Conservation (phyloP, 1,140 invertebrate genomes). For the Thaumatotibia leucotreta region DNA sequence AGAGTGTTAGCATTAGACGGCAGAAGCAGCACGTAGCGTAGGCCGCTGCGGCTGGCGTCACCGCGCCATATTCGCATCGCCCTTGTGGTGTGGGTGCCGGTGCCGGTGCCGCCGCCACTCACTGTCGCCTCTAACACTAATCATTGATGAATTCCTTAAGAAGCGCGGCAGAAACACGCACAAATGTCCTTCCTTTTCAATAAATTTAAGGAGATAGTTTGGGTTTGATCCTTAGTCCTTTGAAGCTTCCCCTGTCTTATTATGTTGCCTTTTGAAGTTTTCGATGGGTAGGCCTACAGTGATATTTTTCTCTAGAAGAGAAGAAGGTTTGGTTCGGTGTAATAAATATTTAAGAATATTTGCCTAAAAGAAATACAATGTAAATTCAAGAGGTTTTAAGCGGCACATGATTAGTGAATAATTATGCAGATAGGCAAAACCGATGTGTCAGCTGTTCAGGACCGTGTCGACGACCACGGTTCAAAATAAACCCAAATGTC, state of each 20-base stretch:
- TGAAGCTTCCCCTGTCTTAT: too few relatives aligned
- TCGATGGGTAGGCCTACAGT: too few relatives aligned
- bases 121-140: not conserved
- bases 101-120: not conserved
- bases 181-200: too few relatives aligned
- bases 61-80: not conserved
- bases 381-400: not conserved
- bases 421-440: not conserved
- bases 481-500: constrained; percentile 29
- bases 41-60: not conserved
- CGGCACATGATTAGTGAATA: not conserved
- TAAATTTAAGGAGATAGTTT: too few relatives aligned
- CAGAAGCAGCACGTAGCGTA: not conserved
- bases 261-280: too few relatives aligned
- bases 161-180: too few relatives aligned
- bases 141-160: too few relatives aligned
- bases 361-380: too few relatives aligned
- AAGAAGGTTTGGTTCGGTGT: too few relatives aligned
- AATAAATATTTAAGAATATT: too few relatives aligned
- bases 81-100: not conserved
- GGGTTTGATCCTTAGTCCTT: too few relatives aligned
- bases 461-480: constrained; percentile 12
- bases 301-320: too few relatives aligned
- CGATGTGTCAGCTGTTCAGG: not conserved
- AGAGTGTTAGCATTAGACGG: not conserved